phyloP scores from a whole-genome alignment of 1,140 invertebrate species.

The Drosophila nigromelanica region DNA sequence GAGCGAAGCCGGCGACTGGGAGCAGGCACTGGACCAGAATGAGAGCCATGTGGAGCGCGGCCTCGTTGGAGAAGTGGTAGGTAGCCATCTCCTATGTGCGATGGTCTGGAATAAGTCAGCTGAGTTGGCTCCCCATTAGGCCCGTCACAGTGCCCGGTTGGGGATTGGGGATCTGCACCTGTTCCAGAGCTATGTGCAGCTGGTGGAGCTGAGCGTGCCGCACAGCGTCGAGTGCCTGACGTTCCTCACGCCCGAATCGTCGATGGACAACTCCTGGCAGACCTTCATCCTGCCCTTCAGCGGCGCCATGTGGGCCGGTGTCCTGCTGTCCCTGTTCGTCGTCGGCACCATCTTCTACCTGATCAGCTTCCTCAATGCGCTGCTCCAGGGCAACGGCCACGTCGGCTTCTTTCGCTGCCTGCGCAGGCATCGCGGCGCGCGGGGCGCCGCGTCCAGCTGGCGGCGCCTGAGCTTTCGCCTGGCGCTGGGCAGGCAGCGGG shows the following conservation, averaged over 20 bases:
- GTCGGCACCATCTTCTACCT: conserved; percentile 72
- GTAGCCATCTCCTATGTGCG: background rate
- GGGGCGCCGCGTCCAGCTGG: conserved; percentile 10
- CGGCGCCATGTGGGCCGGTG: conserved; percentile 74
- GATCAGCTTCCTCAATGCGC: conserved; percentile 70
- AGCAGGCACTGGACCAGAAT: conserved; percentile 83
- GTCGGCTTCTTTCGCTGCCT: conserved; percentile 48
- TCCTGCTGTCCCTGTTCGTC: conserved; percentile 71
- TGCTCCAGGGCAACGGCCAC: conserved; percentile 20
- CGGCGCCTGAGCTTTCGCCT: conserved; percentile 56
- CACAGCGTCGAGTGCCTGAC: conserved; percentile 92
- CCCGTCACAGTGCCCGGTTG: conserved; percentile 87
- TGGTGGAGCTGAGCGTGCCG: conserved; percentile 90
- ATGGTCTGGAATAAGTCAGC: background rate
- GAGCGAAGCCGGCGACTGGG: conserved; percentile 87
- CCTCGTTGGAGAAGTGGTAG: conserved; percentile 88
- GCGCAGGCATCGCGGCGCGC: conserved; percentile 2
- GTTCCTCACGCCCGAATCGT: conserved; percentile 91
- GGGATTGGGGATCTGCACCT: conserved; percentile 92
- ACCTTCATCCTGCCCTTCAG: conserved; percentile 91
- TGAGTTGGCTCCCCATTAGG: conserved; percentile 22
- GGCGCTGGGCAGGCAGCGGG: conserved; percentile 49
- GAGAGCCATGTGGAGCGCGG: conserved; percentile 83
- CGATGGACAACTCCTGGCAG: conserved; percentile 92
- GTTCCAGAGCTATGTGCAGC: conserved; percentile 87